phyloP scores from a whole-genome alignment of 2,797 vertebrate genomes.

The Nasua narica region DNA sequence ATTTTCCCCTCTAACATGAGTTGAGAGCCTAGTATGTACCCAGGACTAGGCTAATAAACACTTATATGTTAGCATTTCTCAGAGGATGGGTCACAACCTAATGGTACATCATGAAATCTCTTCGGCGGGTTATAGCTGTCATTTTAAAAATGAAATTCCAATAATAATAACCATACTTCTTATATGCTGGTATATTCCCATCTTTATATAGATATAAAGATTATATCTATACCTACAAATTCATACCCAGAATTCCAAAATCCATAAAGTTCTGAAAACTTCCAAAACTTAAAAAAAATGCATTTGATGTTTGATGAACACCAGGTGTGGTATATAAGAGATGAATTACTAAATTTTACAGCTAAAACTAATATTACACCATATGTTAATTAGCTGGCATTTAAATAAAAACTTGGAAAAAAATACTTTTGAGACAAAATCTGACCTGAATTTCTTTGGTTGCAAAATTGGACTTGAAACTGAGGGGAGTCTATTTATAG shows the following conservation, averaged over 20 bases:
- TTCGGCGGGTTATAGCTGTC: background rate
- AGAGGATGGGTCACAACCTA: background rate
- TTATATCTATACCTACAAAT: background rate
- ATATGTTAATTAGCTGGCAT: background rate
- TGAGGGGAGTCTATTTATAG: background rate
- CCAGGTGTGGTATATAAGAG: background rate
- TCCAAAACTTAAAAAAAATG: background rate
- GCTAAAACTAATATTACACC: background rate
- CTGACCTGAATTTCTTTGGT: background rate
- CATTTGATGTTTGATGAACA: background rate
- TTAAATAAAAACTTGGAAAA: background rate
- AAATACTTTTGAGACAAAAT: background rate
- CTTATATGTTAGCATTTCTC: background rate
- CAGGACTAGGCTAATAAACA: background rate
- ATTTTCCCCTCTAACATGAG: background rate
- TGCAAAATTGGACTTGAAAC: background rate
- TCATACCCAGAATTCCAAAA: background rate
- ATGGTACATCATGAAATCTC: background rate
- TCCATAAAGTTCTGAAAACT: background rate
- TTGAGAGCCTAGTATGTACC: background rate
- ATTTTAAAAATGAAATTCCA: background rate
- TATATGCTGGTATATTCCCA: background rate
- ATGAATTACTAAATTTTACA: background rate
- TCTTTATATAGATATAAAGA: too few relatives aligned
- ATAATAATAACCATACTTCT: background rate